Base-by-base conservation (phyloP, 2,797 vertebrate genomes). In the Hypotaenidia philippensis region DNA sequence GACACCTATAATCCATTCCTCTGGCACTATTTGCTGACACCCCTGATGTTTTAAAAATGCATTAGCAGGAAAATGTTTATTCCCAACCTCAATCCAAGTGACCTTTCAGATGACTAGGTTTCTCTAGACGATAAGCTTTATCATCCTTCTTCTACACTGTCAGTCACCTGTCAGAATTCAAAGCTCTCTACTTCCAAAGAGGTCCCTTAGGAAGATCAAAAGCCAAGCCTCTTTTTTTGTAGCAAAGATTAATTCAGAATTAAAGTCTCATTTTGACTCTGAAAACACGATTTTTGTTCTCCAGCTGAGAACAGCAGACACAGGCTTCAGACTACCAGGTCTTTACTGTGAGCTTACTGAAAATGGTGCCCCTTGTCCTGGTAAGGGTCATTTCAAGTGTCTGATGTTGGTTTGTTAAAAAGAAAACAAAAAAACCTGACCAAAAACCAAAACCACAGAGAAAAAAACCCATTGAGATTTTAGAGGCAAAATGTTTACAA, bases 181-280 rank as follows among this genome's bases (percentile, higher is more conserved):
- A 93, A 95, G 72, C 72, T 32, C 34, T 75, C 49, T 32, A n/a
- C 41, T 83, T 94, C 79, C 77, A 34, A 89, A 81, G 72, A 87
- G 29, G 18, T 78, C 86, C 61, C 76, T 90, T 26, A 60, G 78
- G 78, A 94, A 93, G 88, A 92, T 86, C 81, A 96, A 93, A 92
- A 90, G 75, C 64, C 86, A 78, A 78, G 32, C 6, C 19, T 83
- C 77, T 75, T 31, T n/a, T 77, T 77, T 34, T 41, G n/a, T 29
- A 81, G 84, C 11, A 65, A 65, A 94, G 63, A 85, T 68, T 72
- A 88, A 89, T 69, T 88, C 84, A 75, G 40, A 93, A 65, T 55
- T 81, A 93, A 89, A 91, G 65, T 41, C 25, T 63, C 47, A 72
- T 59, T 78, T 95, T 0, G 4, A 87, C 31, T 72, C 53, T 8